Evolutionary conservation across 2,888 invertebrate species (phyloP).

Genomic region (Pachydiplax longipennis): DNA sequence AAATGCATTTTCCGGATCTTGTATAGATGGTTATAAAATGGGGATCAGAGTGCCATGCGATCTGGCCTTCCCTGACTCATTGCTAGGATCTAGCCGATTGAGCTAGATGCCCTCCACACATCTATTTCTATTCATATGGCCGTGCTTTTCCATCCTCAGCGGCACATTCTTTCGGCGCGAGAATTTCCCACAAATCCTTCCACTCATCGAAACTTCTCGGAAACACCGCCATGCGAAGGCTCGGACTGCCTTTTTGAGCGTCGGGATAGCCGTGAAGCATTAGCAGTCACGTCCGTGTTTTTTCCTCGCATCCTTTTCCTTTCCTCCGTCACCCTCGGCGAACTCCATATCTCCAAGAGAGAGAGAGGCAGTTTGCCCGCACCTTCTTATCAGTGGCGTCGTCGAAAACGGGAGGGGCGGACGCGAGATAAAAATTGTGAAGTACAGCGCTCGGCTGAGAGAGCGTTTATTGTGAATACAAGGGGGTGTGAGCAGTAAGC

Average conservation of each 20-base stretch:
- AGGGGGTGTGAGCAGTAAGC: not conserved
- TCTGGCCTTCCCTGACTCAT: too few species aligned
- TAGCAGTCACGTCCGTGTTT: not conserved
- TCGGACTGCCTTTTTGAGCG: not conserved
- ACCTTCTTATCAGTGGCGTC: conserved; percentile 11
- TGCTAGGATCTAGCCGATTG: too few species aligned
- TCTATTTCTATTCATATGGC: too few species aligned
- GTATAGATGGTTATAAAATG: too few species aligned
- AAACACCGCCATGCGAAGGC: not conserved
- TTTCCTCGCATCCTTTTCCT: not conserved
- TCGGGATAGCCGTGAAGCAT: not conserved
- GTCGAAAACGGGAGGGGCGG: not conserved
- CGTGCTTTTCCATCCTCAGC: too few species aligned
- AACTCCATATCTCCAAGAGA: not conserved
- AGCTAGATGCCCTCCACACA: too few species aligned
- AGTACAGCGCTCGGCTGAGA: not conserved
- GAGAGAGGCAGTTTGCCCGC: not conserved
- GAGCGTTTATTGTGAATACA: conserved; percentile 6
- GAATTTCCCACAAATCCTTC: not conserved
- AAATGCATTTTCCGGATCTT: too few species aligned
- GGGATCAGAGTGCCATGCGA: too few species aligned
- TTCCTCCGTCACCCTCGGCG: not conserved
- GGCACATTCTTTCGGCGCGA: not conserved
- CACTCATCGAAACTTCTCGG: not conserved
- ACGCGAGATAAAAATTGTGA: not conserved